A percentile compares a stretch with the other conserved stretches of the same genome.
Evolutionary conservation across 2,888 invertebrate species (phyloP).

Genomic region (Sympetrum striolatum): DNA sequence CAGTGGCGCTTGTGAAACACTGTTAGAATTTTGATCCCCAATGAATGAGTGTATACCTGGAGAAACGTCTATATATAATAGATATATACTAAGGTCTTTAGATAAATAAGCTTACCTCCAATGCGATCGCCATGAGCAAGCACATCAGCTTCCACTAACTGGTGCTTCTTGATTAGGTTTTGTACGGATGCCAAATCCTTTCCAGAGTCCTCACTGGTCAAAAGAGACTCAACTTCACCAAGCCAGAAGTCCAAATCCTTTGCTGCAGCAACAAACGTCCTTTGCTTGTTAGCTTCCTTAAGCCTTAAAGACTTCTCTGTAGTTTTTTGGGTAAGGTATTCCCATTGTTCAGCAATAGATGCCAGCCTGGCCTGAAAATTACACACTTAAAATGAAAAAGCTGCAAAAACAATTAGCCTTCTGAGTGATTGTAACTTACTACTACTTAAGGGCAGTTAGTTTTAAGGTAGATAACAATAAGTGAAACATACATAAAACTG

Average conservation of each 20-base stretch:
- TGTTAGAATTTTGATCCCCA: no score
- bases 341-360: constrained; percentile 98
- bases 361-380: constrained; percentile 69
- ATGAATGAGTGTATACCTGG: no score
- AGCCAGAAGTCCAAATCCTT: constrained; percentile 99
- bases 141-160: constrained; percentile 97
- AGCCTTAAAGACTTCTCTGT: constrained; percentile 97
- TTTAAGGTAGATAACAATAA: no score
- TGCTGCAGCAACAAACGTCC: constrained; percentile 98
- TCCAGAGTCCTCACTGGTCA: constrained; percentile 96
- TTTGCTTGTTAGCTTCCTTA: constrained; percentile 98
- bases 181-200: constrained; percentile 98
- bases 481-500: no score
- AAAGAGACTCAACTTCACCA: constrained; percentile 95
- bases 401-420: no score
- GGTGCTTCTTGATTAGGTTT: constrained; percentile 98
- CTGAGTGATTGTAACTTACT: no score
- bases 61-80: no score
- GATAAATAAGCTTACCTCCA: constrained; percentile 64
- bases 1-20: no score
- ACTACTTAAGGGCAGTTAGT: no score
- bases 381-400: neutral
- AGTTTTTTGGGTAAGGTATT: constrained; percentile 96
- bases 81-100: no score
- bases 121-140: constrained; percentile 95